A percentile compares a stretch with the other conserved stretches of the same genome.
Conservation (phyloP, 37 sponge, comb jelly and placozoan genomes). For the Hexactinellida sp. region DNA sequence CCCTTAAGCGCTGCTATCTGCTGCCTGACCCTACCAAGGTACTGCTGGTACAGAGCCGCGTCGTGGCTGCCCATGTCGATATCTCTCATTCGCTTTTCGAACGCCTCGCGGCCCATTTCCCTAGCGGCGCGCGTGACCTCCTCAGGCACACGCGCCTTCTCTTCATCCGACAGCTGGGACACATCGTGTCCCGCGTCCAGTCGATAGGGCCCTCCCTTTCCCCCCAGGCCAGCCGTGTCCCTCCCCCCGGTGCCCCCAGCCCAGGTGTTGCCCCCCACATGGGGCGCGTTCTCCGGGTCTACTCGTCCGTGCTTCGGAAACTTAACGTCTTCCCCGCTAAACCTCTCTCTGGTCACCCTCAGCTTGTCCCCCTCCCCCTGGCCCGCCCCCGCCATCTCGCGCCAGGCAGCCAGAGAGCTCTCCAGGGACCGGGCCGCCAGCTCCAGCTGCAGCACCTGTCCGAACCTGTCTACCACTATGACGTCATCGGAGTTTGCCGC, state of each 20-base stretch:
- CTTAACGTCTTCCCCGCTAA: background rate
- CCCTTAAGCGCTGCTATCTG: conserved; percentile 48
- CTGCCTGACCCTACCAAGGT: conserved; percentile 31
- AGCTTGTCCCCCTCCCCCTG: background rate
- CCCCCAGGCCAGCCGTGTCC: conserved; percentile 85
- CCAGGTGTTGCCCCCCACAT: conserved; percentile 93
- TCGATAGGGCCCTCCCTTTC: conserved; percentile 84
- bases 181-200: conserved; percentile 85
- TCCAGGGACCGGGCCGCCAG: background rate
- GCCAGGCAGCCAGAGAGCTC: background rate
- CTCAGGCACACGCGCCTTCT: conserved; percentile 66
- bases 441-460: conserved; percentile 8
- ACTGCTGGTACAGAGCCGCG: conserved; percentile 47
- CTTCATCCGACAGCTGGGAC: conserved; percentile 68
- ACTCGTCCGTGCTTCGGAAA: conserved; percentile 8
- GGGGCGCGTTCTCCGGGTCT: conserved; percentile 67
- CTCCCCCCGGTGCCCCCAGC: conserved; percentile 91
- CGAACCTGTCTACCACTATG: background rate
- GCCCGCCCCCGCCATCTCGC: background rate
- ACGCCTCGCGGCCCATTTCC: conserved; percentile 68
- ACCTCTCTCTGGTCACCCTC: background rate
- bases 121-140: conserved; percentile 77
- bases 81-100: conserved; percentile 52
- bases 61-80: conserved; percentile 82
- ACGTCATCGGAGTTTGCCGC: background rate